phyloP scores from a whole-genome alignment of 2,888 invertebrate species.

The Herminia tarsipennalis region DNA sequence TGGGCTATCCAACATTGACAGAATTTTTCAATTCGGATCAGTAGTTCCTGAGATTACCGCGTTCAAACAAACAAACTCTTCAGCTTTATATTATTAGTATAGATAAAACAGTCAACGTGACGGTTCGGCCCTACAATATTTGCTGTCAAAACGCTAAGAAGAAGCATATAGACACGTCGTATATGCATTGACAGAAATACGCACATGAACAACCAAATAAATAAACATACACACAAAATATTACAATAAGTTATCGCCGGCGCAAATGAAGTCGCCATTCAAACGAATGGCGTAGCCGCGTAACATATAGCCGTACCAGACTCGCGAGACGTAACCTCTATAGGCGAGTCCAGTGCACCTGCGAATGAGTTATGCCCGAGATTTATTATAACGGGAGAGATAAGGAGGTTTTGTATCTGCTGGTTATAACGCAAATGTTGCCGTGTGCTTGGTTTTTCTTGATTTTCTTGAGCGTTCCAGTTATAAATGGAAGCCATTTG shows the following conservation, averaged over 20 bases:
- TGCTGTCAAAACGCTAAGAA: too few relatives aligned
- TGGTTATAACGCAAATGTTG: slow-evolving; percentile 25
- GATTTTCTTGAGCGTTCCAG: slow-evolving; percentile 1
- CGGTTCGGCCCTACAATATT: too few relatives aligned
- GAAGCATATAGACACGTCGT: too few relatives aligned
- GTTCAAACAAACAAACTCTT: too few relatives aligned
- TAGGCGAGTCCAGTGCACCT: slow-evolving; percentile 45
- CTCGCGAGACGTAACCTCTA: slow-evolving; percentile 38
- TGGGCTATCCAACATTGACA: too few relatives aligned
- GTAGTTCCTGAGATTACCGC: too few relatives aligned
- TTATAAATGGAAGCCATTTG: too few relatives aligned
- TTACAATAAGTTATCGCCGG: neutral
- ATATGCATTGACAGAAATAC: neutral
- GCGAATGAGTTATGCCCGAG: slow-evolving; percentile 41
- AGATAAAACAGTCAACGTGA: too few relatives aligned
- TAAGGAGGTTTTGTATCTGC: slow-evolving; percentile 41
- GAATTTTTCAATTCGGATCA: too few relatives aligned
- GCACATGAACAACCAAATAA: neutral
- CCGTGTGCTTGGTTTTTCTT: slow-evolving; percentile 30
- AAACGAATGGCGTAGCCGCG: slow-evolving; percentile 21
- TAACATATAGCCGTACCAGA: slow-evolving; percentile 37
- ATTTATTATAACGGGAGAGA: slow-evolving; percentile 40
- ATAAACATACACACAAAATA: neutral
- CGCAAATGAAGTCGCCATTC: slow-evolving; percentile 34
- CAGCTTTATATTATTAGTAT: too few relatives aligned